These are phyloP conservation scores for human (Homo sapiens) DNA, from an alignment of 2,113 vertebrate genomes.

Conservation along the genomic window DNA sequence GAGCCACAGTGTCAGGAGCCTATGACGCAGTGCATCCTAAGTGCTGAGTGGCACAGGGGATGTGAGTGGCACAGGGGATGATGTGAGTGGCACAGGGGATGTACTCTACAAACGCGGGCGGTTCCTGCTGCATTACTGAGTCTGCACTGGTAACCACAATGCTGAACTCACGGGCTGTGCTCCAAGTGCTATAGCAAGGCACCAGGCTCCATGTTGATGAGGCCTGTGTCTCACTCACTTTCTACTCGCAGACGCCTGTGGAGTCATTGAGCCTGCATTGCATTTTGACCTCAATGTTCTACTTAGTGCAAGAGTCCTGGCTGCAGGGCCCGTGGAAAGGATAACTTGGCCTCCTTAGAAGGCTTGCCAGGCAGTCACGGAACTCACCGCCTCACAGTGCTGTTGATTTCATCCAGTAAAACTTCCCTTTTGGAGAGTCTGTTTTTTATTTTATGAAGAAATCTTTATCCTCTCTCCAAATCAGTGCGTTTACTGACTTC, in stretches of 20 bases:
- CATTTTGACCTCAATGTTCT: not conserved
- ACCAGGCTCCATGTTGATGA: not conserved
- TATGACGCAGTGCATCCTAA: not conserved
- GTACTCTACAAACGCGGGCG: fast-evolving
- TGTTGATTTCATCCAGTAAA: not conserved
- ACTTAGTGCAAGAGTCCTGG: fast-evolving
- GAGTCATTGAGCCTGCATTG: fast-evolving
- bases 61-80: fast-evolving
- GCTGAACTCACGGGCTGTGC: fast-evolving
- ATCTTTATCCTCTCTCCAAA: not conserved
- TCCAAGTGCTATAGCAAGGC: fast-evolving
- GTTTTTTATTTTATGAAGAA: not conserved
- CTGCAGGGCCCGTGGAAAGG: fast-evolving
- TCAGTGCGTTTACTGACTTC: not conserved
- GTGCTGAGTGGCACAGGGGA: too few species aligned
- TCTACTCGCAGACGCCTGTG: fast-evolving
- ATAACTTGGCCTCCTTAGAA: not conserved
- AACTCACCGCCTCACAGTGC: too few species aligned
- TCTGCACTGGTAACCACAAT: too few species aligned
- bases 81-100: fast-evolving
- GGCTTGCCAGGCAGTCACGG: fast-evolving
- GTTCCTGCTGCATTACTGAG: not conserved
- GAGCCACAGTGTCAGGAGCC: not conserved
- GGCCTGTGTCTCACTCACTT: not conserved
- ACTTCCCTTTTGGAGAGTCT: not conserved